Conservation (phyloP, 2,797 vertebrate species). For the Rachycentron canadum region DNA sequence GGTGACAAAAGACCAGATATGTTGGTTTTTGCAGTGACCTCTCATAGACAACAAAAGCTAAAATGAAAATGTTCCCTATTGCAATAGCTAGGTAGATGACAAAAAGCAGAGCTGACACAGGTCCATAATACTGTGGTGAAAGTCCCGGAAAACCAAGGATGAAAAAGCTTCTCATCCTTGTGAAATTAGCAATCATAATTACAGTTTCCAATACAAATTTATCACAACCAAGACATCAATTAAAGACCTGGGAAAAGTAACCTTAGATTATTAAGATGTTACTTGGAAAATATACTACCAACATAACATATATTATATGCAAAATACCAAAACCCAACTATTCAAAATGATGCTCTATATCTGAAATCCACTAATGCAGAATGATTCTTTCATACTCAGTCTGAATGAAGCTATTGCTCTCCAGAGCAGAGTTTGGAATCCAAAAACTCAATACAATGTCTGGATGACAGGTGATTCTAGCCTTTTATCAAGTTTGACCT, state of each 20-base stretch:
- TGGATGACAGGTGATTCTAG: no score
- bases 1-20: constrained; percentile 82
- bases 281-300: no score
- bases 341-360: no score
- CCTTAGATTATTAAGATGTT: no score
- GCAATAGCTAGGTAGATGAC: constrained; percentile 71
- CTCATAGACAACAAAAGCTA: constrained; percentile 75
- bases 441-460: no score
- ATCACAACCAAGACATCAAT: background rate
- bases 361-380: no score
- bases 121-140: constrained; percentile 58
- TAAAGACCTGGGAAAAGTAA: no score
- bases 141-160: constrained; percentile 83
- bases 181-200: constrained; percentile 44
- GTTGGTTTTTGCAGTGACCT: constrained; percentile 81
- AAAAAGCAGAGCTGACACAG: constrained; percentile 68
- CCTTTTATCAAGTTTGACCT: background rate
- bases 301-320: no score
- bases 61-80: constrained; percentile 79
- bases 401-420: no score
- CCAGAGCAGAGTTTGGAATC: no score
- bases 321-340: no score
- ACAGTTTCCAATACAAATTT: background rate
- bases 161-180: constrained; percentile 67
- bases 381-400: no score